Evolutionary conservation across 2,113 vertebrate species (phyloP).

Genomic region (Polypterus bichir): DNA sequence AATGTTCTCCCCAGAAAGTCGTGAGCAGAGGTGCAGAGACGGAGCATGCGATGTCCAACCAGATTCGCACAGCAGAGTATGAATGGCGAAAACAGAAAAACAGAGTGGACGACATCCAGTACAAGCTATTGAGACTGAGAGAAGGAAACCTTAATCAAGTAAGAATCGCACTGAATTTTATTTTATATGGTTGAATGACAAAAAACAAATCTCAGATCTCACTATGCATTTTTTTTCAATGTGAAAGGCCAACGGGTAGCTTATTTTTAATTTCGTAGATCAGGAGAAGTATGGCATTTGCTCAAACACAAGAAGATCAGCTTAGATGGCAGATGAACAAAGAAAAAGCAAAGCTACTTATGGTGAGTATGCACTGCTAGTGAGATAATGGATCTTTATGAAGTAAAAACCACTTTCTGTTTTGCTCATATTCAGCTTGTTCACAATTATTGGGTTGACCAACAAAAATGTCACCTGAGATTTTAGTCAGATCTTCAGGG

Average conservation of each 20-base stretch:
- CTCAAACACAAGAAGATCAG: conserved; percentile 1
- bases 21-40: background rate
- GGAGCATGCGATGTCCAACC: background rate
- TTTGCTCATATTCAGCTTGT: too few relatives aligned
- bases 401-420: too few relatives aligned
- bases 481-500: too few relatives aligned
- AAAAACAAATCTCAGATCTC: too few relatives aligned
- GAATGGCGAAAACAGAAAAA: background rate
- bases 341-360: conserved; percentile 1
- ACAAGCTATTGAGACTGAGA: background rate
- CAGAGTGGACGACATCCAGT: background rate
- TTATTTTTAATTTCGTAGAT: background rate
- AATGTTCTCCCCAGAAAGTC: background rate
- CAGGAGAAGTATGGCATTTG: background rate
- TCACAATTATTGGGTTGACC: too few relatives aligned
- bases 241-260: too few relatives aligned
- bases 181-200: too few relatives aligned
- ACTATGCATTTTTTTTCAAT: too few relatives aligned
- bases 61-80: background rate
- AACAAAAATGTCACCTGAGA: too few relatives aligned
- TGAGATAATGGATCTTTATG: too few relatives aligned
- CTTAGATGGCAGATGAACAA: background rate
- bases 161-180: background rate
- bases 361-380: background rate
- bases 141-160: background rate